Base-by-base conservation (phyloP, 64 coral and sea anemone species). In the Cladopsammia gracilis region DNA sequence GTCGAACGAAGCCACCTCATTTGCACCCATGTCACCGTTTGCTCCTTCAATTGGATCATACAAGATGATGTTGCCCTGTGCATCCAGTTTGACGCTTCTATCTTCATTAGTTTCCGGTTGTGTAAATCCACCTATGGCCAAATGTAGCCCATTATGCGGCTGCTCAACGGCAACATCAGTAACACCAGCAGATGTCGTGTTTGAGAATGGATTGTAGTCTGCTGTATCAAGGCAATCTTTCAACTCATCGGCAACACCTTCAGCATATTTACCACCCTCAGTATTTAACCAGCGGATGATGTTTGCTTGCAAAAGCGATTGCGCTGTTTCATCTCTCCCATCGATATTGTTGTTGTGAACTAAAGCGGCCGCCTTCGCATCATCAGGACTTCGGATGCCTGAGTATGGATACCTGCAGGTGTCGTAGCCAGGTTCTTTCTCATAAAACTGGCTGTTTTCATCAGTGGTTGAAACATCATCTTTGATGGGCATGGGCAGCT, bases 121-220 rank as follows among this genome's bases (percentile, higher is more conserved):
- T 79, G 76, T 79, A 48, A 56, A 79, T 79, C 76, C 76, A 56
- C 76, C 76, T 56, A 79, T 56, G 19, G 76, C 76, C 76, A 79
- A 79, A 79, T 79, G 76, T 79, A 79, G 76, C 13, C 18, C 76
- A 79, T 79, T 49, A 79, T 79, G 76, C n/a, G 76, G 76, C 76
- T 58, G 76, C 76, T 79, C 76, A 79, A 79, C 18, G 54, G 76
- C 54, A 79, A 57, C 76, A 58, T 56, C 48, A 64, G 58, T 6
- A 83, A 3, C 4, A 64, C 22, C 24, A 83, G 3, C 79, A 83
- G 79, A 83, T 83, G 79, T 45, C 13, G 58, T 83, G 79, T 83
- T 83, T 65, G 79, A 83, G 79, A 83, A 83, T 83, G 58, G 79
- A 83, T 83, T 83, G 79, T 83, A 83, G 64, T 83, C 57, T 83